Conservation (phyloP, 2,797 vertebrate genomes). For the Dendrocincla fuliginosa region DNA sequence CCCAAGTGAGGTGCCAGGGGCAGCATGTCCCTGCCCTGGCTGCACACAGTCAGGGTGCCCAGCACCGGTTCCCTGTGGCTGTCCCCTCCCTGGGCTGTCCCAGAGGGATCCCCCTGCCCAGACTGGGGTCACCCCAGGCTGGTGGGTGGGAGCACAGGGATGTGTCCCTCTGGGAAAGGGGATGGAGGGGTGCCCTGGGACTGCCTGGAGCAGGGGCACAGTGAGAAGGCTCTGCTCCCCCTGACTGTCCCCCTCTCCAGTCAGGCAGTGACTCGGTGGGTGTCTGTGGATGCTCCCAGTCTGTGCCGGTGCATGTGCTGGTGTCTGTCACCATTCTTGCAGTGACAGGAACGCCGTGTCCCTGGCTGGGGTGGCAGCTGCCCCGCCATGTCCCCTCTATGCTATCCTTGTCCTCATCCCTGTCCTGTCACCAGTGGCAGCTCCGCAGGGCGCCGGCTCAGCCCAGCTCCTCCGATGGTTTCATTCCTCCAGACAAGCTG, state of each 20-base stretch:
- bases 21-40: neutral
- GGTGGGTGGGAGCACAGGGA: fast-evolving
- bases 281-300: fast-evolving
- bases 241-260: fast-evolving
- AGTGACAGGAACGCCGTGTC: neutral
- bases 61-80: fast-evolving
- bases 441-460: fast-evolving
- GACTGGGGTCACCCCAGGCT: neutral
- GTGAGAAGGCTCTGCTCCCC: neutral
- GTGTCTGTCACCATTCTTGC: neutral
- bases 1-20: neutral
- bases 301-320: fast-evolving
- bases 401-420: neutral
- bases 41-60: fast-evolving
- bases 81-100: neutral
- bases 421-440: fast-evolving
- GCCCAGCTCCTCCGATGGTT: neutral
- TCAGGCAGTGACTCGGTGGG: fast-evolving
- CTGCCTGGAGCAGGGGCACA: neutral
- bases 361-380: neutral
- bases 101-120: neutral
- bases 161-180: neutral
- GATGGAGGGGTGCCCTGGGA: neutral
- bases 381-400: fast-evolving
- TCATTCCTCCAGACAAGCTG: neutral